Evolutionary conservation across 30 jellyfish, hydroid and myxozoan species (phyloP).

Genomic region (Pseudorhiza aurosa): DNA sequence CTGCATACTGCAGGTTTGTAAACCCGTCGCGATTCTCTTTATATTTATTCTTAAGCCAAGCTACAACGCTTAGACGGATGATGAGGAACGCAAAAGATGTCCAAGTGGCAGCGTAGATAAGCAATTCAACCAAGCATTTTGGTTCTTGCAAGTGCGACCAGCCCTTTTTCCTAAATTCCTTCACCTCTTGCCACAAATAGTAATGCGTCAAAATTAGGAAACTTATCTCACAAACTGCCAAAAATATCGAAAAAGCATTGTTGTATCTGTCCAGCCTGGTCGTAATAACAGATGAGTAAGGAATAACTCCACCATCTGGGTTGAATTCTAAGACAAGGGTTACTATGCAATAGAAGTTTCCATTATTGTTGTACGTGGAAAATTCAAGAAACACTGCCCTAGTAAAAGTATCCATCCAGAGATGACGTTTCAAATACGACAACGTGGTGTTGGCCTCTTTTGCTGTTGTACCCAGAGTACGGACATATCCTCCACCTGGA

Average conservation of each 20-base stretch:
- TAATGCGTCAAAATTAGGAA: conserved; percentile 54
- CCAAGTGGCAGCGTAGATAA: conserved; percentile 46
- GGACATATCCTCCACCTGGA: conserved; percentile 84
- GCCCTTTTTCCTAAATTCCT: conserved; percentile 35
- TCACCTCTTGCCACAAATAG: conserved; percentile 65
- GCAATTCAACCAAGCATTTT: conserved; percentile 60
- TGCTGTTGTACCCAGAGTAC: conserved; percentile 52
- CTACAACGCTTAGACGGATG: conserved; percentile 72
- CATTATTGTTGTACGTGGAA: conserved; percentile 76
- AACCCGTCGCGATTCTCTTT: conserved; percentile 36
- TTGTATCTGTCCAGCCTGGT: conserved; percentile 83
- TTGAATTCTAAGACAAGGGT: conserved; percentile 49
- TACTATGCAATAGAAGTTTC: conserved; percentile 69
- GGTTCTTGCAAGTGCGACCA: conserved; percentile 30
- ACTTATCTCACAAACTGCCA: conserved; percentile 82
- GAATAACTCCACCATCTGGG: conserved; percentile 68
- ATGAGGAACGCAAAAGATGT: conserved; percentile 65
- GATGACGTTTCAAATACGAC: conserved; percentile 29
- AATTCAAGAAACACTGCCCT: conserved; percentile 82
- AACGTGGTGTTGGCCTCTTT: conserved; percentile 34
- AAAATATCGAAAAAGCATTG: conserved; percentile 47
- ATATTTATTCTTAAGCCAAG: conserved; percentile 51
- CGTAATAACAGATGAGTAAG: conserved; percentile 33
- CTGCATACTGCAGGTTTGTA: conserved; percentile 78
- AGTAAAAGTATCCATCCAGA: conserved; percentile 77